Base-by-base conservation (phyloP, 2,888 invertebrate genomes). In the Oscheius sp. region DNA sequence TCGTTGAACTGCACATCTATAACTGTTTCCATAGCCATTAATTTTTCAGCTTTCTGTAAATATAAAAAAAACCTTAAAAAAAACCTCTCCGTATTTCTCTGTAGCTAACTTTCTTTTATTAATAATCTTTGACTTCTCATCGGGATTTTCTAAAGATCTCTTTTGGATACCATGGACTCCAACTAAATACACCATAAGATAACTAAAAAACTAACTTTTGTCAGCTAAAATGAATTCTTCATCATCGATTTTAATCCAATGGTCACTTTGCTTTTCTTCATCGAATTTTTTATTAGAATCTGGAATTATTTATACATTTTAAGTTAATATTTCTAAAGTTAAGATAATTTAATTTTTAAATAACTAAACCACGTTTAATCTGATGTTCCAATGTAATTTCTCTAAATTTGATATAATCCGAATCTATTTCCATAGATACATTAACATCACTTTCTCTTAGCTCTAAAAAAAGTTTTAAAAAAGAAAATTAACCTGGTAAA, bases 1-100 rank as follows among this genome's bases (percentile, higher is more conserved):
- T 67, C 67, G 26, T 47, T 57, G 33, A 90, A 91, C 47, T 90
- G 89, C 64, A 91, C 89, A 73, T 91, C 90, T 71, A 92, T 84
- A 0, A 91, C 90, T 72, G 91, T 91, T 88, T 93, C 92, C 89
- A 92, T 90, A 0, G 91, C 91, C 73, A 90, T 89, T 80, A 92
- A 90, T 85, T 89, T 90, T 90, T 68, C 47, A 3, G 67, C 57
- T 1, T 36, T 33, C 67, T 67, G 26, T 30, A 59, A 67, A 24
- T 26, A 65, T 17, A 14, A 24, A 33, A 32, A 36, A 17, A 17
- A 56, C 12, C 2, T 3, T 2, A 9, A 56, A 33, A 36, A 38
- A 17, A n/a, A 67, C 67, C 32, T 45, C 14, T 28, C 67, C 67
- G 26, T 67, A 67, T 22, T 47, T 41, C 26, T 47, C 49, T 32